Conservation (phyloP, 2,888 invertebrate species). For the Hermodice carunculata region DNA sequence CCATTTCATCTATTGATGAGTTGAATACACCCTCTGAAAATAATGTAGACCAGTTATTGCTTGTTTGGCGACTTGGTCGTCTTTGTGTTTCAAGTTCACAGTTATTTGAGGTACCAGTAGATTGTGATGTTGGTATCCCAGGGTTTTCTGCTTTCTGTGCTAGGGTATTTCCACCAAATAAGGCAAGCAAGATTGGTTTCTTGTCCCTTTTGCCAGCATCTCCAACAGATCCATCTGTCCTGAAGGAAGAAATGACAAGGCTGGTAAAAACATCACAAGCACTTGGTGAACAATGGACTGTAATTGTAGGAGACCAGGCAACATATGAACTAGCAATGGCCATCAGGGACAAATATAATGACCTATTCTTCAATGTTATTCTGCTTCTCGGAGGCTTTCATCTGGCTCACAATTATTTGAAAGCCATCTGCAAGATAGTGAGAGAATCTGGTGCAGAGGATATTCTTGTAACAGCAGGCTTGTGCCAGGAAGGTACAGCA, state of each 20-base stretch:
- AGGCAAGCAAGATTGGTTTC: slow-evolving; percentile 11
- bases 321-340: slow-evolving; percentile 9
- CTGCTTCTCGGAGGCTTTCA: slow-evolving; percentile 16
- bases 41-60: too few species aligned
- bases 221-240: slow-evolving; percentile 12
- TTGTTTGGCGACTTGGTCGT: too few species aligned
- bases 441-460: slow-evolving; percentile 19
- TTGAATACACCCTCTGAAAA: too few species aligned
- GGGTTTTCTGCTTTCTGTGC: slow-evolving; percentile 20
- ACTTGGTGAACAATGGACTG: slow-evolving; percentile 5
- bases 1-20: too few species aligned
- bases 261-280: slow-evolving; percentile 16
- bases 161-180: slow-evolving; percentile 2
- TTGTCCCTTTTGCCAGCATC: slow-evolving; percentile 14
- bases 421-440: slow-evolving; percentile 11
- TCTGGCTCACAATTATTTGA: slow-evolving; percentile 18
- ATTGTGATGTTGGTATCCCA: not conserved
- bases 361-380: not conserved
- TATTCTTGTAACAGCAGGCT: slow-evolving; percentile 13
- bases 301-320: slow-evolving; percentile 10
- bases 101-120: not conserved
- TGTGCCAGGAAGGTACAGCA: too few species aligned
- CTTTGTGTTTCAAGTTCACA: not conserved
- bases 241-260: slow-evolving; percentile 15
- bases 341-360: slow-evolving; percentile 1